Evolutionary conservation across 2,113 vertebrate genomes (phyloP), one percentile per base, ranked within the genome.

Genomic region (Clarias gariepinus): DNA sequence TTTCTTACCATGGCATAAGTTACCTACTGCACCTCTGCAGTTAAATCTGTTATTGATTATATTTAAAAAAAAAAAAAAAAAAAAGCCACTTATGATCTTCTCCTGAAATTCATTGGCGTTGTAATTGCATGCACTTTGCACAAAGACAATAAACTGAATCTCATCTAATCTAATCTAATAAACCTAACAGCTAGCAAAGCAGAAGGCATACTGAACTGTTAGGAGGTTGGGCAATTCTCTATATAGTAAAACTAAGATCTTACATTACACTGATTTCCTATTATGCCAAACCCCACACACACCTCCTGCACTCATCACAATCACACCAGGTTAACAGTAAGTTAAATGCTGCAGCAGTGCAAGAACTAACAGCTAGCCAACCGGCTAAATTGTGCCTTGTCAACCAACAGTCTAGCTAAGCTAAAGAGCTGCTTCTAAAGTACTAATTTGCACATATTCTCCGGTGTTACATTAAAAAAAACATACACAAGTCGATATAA

Each of bases 301-400:
- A 57, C 19, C 16, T 19, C 28, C n/a, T 28, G 2, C n/a, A 7
- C 19, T 6, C 21, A 19, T 30, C 19, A 16, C 9, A 1, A 18
- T 47, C 6, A 8, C 3, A 15, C 5, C 28, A n/a, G 2, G 60
- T 11, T 52, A 15, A n/a, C 61, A 4, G 47, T 66, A 53, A 66
- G 28, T 41, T 66, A 66, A 52, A 52, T 41, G 81, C 36, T 82
- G 4, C 30, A 71, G 68, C 25, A 47, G 10, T 52, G 52, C 57
- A 69, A 41, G 23, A 77, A 60, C 16, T 30, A 61, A 16, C 33
- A 13, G 6, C 3, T 58, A 69, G 55, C 64, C 41, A 28, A 55
- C 57, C 28, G 41, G 85, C 85, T 83, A 64, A 52, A 36, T 55
- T 52, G 18, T 87, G 80, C 86, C 16, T 58, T 86, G 58, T 87